phyloP scores from a whole-genome alignment of 2,888 invertebrate genomes.

The Drosophila quinaria region DNA sequence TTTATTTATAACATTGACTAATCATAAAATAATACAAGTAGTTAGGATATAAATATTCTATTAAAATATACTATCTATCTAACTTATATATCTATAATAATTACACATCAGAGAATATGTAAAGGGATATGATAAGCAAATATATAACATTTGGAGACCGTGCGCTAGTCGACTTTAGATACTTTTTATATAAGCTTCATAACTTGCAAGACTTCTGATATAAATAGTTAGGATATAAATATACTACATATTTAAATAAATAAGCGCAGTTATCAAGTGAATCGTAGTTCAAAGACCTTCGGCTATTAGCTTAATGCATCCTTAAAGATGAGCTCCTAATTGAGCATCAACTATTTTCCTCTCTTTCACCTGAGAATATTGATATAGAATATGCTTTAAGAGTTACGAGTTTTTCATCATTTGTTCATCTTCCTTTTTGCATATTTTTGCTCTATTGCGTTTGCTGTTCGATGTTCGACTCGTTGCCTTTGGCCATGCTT shows the following conservation, averaged over 20 bases:
- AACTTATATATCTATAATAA: too few species aligned
- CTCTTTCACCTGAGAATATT: slow-evolving; percentile 19
- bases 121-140: too few species aligned
- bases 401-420: slow-evolving; percentile 16
- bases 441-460: background rate
- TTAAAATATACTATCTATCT: too few species aligned
- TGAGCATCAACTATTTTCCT: slow-evolving; percentile 5
- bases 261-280: background rate
- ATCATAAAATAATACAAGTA: too few species aligned
- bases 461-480: background rate
- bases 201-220: background rate
- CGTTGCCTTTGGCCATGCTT: slow-evolving; percentile 32
- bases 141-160: background rate
- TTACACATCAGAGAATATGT: too few species aligned
- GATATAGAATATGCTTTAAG: slow-evolving; percentile 41
- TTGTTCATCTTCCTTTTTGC: slow-evolving; percentile 17
- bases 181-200: too few species aligned
- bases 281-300: background rate
- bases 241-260: background rate
- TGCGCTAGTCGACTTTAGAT: background rate
- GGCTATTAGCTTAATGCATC: background rate
- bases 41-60: too few species aligned
- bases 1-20: too few species aligned
- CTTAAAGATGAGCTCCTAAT: slow-evolving; percentile 4
- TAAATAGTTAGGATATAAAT: background rate